These are phyloP conservation scores for Linyphia triangularis DNA, from an alignment of 2,888 invertebrate species.

Conservation along the genomic window DNA sequence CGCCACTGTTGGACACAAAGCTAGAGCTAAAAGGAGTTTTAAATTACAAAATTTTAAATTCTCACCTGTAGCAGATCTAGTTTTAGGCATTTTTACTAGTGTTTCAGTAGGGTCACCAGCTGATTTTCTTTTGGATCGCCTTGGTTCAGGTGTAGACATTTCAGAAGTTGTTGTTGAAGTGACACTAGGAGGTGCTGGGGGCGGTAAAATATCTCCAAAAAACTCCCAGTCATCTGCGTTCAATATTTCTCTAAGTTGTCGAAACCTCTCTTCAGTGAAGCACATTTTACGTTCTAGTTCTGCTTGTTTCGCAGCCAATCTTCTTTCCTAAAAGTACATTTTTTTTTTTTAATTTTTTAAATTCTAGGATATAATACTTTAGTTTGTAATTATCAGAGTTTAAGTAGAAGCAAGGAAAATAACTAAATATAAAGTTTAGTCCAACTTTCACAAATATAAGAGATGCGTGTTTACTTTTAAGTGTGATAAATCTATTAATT, in stretches of 20 bases:
- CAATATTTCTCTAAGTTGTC: constrained; percentile 84
- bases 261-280: constrained; percentile 84
- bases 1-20: too few relatives aligned
- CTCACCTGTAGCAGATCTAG: constrained; percentile 55
- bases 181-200: constrained; percentile 8
- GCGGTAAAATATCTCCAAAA: constrained; percentile 6
- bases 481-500: too few relatives aligned
- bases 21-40: too few relatives aligned
- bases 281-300: constrained; percentile 81
- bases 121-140: constrained; percentile 27
- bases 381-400: too few relatives aligned
- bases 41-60: background rate
- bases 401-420: too few relatives aligned
- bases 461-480: too few relatives aligned
- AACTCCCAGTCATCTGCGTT: constrained; percentile 80
- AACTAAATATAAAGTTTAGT: too few relatives aligned
- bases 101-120: constrained; percentile 18
- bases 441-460: too few relatives aligned
- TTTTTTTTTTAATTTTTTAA: too few relatives aligned
- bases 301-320: constrained; percentile 75
- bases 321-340: constrained; percentile 47
- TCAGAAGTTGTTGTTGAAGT: constrained; percentile 51
- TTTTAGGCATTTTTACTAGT: constrained; percentile 34
- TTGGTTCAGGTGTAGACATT: constrained; percentile 26
- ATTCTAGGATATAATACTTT: too few relatives aligned